Evolutionary conservation across 2,113 vertebrate genomes (phyloP).

Genomic region (Chaetodon auriga): DNA sequence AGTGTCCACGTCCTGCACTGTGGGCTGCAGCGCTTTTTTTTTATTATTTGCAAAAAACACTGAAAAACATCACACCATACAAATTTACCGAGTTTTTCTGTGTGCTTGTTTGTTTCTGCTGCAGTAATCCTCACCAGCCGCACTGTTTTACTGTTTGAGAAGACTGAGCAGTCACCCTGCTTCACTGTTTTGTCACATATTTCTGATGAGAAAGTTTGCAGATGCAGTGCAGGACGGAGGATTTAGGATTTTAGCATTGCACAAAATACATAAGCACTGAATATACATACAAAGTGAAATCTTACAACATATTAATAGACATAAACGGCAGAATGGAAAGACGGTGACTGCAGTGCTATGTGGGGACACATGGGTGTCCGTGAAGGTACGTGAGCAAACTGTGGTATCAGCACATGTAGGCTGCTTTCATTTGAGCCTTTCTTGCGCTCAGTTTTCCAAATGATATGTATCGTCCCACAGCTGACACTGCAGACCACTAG

Average conservation of each 20-base stretch:
- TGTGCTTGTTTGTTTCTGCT: not conserved
- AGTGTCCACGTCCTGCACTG: not conserved
- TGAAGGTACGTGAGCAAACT: not conserved
- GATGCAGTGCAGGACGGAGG: too few species aligned
- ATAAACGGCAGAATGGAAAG: not conserved
- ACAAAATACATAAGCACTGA: too few species aligned
- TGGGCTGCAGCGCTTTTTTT: not conserved
- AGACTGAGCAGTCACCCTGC: not conserved
- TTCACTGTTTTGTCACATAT: not conserved
- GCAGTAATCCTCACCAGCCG: not conserved
- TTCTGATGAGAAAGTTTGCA: not conserved
- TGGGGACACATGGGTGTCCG: not conserved
- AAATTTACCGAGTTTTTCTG: not conserved
- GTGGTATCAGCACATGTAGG: not conserved
- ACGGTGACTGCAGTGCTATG: not conserved
- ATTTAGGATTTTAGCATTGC: too few species aligned
- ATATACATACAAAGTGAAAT: too few species aligned
- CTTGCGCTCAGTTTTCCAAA: not conserved
- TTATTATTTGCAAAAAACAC: not conserved
- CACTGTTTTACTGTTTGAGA: not conserved
- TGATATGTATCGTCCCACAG: not conserved
- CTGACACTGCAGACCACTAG: not conserved
- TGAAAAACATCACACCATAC: not conserved
- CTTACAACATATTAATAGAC: too few species aligned
- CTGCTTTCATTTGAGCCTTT: not conserved